Conservation (phyloP, 2,888 invertebrate species). For the Neoascia interrupta region DNA sequence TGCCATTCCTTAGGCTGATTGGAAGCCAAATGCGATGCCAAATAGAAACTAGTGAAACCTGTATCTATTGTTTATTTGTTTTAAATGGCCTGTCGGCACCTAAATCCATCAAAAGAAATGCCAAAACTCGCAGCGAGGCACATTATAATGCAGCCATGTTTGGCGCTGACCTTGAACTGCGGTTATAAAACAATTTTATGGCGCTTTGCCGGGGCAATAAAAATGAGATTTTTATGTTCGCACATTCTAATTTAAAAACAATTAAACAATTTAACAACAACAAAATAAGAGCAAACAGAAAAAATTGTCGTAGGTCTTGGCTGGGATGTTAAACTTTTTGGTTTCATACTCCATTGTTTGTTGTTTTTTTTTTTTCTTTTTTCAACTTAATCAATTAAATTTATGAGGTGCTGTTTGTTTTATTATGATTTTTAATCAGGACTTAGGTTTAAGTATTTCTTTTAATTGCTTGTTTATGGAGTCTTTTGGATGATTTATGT, state of each 20-base stretch:
- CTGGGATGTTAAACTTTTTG: constrained; percentile 8
- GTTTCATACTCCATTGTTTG: too few species aligned
- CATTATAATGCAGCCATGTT: constrained; percentile 20
- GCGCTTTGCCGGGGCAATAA: constrained; percentile 51
- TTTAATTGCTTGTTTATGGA: too few species aligned
- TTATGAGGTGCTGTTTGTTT: background rate
- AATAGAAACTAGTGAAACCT: background rate
- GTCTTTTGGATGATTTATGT: too few species aligned
- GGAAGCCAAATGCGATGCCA: constrained; percentile 20
- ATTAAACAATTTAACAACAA: constrained; percentile 52
- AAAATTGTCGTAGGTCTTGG: constrained; percentile 58
- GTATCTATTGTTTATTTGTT: background rate
- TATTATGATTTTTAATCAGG: background rate
- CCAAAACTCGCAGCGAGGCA: too few species aligned
- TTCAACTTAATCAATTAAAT: constrained; percentile 10
- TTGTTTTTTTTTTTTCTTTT: constrained; percentile 19
- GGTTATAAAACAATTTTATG: constrained; percentile 67
- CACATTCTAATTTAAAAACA: constrained; percentile 64
- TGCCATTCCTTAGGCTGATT: constrained; percentile 14
- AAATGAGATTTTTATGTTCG: constrained; percentile 61
- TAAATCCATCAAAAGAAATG: constrained; percentile 13
- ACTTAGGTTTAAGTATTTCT: too few species aligned
- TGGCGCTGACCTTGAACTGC: constrained; percentile 56
- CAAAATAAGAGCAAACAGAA: background rate
- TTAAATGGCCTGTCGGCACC: background rate